A percentile compares a stretch with the other conserved stretches of the same genome.
Evolutionary conservation across 1,140 invertebrate genomes (phyloP).

Genomic region (Pseudomyrmex concolor): DNA sequence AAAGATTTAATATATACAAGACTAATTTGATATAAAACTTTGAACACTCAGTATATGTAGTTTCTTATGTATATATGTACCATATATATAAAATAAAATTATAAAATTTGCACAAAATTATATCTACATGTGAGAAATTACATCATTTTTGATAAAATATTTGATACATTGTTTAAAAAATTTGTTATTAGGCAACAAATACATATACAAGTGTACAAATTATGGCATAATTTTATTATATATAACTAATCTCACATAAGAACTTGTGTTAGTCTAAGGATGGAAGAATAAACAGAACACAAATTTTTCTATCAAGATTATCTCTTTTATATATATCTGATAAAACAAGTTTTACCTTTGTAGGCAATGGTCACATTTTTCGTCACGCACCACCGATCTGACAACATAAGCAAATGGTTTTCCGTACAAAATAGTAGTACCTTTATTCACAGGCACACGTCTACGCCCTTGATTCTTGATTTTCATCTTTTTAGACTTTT

Average conservation of each 20-base stretch:
- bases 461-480: constrained; percentile 48
- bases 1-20: no score
- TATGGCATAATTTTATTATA: neutral
- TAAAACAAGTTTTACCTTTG: constrained; percentile 80
- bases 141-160: no score
- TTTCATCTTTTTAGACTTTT: constrained; percentile 47
- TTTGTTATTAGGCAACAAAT: no score
- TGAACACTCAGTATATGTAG: no score
- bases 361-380: constrained; percentile 87
- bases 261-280: neutral
- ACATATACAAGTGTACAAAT: no score
- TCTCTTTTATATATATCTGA: constrained; percentile 28
- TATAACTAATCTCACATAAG: neutral
- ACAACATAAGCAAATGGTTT: constrained; percentile 87
- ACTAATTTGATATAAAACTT: no score
- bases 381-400: constrained; percentile 84
- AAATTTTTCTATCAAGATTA: constrained; percentile 44
- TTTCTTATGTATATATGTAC: no score
- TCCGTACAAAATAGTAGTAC: constrained; percentile 84
- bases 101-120: no score
- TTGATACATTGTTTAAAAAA: no score
- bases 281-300: constrained; percentile 24
- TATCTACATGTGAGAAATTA: no score
- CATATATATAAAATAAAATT: no score
- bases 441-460: constrained; percentile 71